Evolutionary conservation across 2,888 invertebrate genomes (phyloP), one percentile per base, ranked within the genome.

Genomic region (Clanis bilineata): DNA sequence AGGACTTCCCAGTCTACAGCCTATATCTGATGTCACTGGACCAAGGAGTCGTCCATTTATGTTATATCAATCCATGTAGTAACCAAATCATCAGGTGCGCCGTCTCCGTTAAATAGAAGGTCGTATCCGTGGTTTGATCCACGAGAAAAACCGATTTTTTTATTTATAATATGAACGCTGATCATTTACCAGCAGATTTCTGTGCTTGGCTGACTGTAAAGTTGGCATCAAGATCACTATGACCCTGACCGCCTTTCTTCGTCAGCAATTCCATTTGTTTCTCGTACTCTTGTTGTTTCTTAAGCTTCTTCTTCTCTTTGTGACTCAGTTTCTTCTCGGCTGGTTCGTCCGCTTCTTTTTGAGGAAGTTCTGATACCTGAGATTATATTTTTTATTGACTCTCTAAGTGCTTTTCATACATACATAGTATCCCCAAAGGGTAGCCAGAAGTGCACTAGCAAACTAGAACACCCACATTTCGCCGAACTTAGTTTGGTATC

Each of bases 131-230:
- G 1, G 18, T 10, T 12, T 12, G 36, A 36, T 10, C 36, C 36
- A 9, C 12, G 10, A 21, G 1, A 15, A 6, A 43, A 18, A 4
- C 10, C 43, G n/a, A n/a, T n/a, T n/a, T n/a, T n/a, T n/a, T n/a
- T 9, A 21, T 21, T 7, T n/a, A 56, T 45, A 45, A 23, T 45
- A 47, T 18, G 6, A 43, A 10, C 15, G 10, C 18, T 32, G 3
- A 15, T 28, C 3, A 51, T 47, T 25, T 68, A 92, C 93, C 95
- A 22, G 95, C 95, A 66, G 94, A 93, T 83, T 95, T 95, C 92
- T 95, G 94, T 71, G 95, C 93, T 93, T 96, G 96, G 3, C 99
- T 99, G 64, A 99, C 97, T 3, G 99, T 98, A 82, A 99, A 99
- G 86, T 99, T 99, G 39, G 96, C 96, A 62, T 97, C 98, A 15